Evolutionary conservation across 1,140 invertebrate genomes (phyloP), one percentile per base, ranked within the genome.

Genomic region (Telenomus remus): DNA sequence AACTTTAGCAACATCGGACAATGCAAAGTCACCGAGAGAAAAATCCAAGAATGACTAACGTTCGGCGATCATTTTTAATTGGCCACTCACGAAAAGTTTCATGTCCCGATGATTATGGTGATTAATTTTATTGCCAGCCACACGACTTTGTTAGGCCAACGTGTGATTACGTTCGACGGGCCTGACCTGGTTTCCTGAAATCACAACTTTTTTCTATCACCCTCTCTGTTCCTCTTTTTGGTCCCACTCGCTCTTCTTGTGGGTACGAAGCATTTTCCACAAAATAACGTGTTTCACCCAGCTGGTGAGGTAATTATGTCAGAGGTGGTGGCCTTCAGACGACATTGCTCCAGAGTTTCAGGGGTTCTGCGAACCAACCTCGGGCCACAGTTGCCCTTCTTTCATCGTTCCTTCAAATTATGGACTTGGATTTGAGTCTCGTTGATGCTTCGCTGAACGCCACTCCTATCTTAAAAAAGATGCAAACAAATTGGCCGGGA

Each of bases 381-480:
- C 42, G 47, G 6, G 19, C 19, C 68, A 63, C 48, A 59, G 35
- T 61, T 68, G 57, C 55, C 79, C 51, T n/a, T n/a, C 47, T 80
- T 80, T 68, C 76, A 71, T 73, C 64, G 76, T 78, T 74, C 76
- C 72, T 76, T 81, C 69, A 82, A 77, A 81, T 82, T 80, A 83
- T 71, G 73, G 80, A 82, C 80, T 84, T 83, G 71, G 81, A 84
- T 84, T 85, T 79, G n/a, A 76, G 80, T 81, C 68, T 80, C 6
- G 19, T 87, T 85, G 76, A 86, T 72, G 86, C 81, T 85, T 80
- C 76, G 84, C 81, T 83, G 85, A 57, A 55, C 81, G 80, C 85
- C 84, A 81, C 81, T 86, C 80, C 80, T 81, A 79, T 80, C 69
- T 80, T 70, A 50, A 75, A 66, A 55, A 44, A 78, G 66, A 74